Conservation (phyloP, 2,888 invertebrate species). For the Dryocosmus kuriphilus region DNA sequence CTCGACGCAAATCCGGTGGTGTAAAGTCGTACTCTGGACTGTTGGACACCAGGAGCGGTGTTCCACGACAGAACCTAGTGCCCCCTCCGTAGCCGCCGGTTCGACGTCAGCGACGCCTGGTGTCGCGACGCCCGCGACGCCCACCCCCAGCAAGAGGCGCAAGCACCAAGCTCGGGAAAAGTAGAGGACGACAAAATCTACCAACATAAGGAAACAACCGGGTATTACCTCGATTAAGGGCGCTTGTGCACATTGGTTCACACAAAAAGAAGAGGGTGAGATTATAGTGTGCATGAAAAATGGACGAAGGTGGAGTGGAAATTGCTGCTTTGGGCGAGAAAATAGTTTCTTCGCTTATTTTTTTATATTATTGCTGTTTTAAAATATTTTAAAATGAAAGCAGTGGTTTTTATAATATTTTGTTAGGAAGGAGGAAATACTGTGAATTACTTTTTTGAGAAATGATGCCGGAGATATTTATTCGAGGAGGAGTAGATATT, state of each 20-base stretch:
- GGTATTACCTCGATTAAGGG: slow-evolving; percentile 4
- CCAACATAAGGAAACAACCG: slow-evolving; percentile 8
- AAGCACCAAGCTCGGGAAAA: slow-evolving; percentile 23
- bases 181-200: slow-evolving; percentile 34
- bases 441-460: not conserved
- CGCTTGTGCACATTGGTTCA: not conserved
- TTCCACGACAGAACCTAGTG: slow-evolving; percentile 28
- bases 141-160: slow-evolving; percentile 18
- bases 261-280: not conserved
- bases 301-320: not conserved
- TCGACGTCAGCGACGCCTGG: slow-evolving; percentile 41
- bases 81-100: slow-evolving; percentile 35
- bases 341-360: not conserved
- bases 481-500: too few species aligned
- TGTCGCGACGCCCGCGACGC: slow-evolving; percentile 34
- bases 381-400: not conserved
- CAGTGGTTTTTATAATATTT: too few species aligned
- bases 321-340: not conserved
- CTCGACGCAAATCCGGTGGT: slow-evolving; percentile 22
- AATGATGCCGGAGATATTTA: not conserved
- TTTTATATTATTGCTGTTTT: not conserved
- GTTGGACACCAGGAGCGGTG: not conserved
- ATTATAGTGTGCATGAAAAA: not conserved
- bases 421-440: not conserved
- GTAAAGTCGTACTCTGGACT: slow-evolving; percentile 30